Evolutionary conservation across 2,888 invertebrate species (phyloP), one percentile per base, ranked within the genome.

Genomic region (Meteorus cinctellus): DNA sequence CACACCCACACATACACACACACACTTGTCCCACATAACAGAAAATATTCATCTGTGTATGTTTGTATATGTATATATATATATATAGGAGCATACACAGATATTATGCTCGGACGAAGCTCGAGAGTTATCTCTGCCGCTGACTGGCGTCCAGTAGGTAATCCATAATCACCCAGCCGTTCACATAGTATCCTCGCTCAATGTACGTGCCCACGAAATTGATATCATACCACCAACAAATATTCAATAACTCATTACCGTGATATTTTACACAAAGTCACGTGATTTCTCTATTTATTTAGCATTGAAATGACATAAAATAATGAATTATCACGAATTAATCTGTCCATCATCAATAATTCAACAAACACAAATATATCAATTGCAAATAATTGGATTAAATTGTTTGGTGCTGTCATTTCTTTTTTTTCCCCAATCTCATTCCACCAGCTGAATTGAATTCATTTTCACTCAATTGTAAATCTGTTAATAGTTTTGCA

Each of bases 111-210:
- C 75, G 76, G 55, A 19, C 19, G 19, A 55, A 55, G 19, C 55
- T 24, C 24, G 55, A 19, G 55, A 81, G 84, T 81, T 83, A 84
- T 84, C 82, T 82, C 83, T 81, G 81, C 79, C 81, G 69, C 80
- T 80, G 82, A 84, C 82, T 82, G 76, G 77, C 79, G 80, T 77
- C 81, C 79, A 76, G 81, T 77, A 80, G 81, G 82, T 83, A 84
- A 84, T 84, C 84, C 83, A 84, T 84, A 84, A 84, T 84, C 83
- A 83, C 80, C 75, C 75, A 79, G 76, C 81, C 78, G 81, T 80
- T 81, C 80, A 77, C 78, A 81, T 79, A 81, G 77, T 55, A 55
- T 55, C 34, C 55, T 55, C 41, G 70, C 19, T 55, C 41, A 59
- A 27, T 70, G 70, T 79, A 81, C 81, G 82, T 81, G 19, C 79